These are phyloP conservation scores for Gryon sp. DNA, from an alignment of 1,140 invertebrate species.

Conservation along the genomic window DNA sequence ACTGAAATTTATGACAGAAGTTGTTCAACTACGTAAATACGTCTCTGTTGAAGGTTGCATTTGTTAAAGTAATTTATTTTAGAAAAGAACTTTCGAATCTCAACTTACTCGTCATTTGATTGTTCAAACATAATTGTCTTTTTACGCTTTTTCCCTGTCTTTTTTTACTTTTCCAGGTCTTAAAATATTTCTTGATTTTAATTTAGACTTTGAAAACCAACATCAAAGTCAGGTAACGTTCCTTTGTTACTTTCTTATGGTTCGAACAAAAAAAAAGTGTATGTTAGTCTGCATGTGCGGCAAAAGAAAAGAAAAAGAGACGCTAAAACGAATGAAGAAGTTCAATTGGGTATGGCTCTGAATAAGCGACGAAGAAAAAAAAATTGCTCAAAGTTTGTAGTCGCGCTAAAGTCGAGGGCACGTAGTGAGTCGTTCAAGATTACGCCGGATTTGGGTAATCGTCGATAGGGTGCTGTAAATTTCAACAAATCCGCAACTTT, in stretches of 20 bases:
- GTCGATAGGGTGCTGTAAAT: slow-evolving; percentile 54
- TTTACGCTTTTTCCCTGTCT: neutral
- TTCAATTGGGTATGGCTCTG: slow-evolving; percentile 57
- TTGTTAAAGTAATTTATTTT: slow-evolving; percentile 41
- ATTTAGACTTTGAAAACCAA: slow-evolving; percentile 25
- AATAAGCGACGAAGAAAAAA: slow-evolving; percentile 49
- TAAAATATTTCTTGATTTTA: slow-evolving; percentile 18
- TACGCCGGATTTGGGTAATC: slow-evolving; percentile 57
- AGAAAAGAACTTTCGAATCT: slow-evolving; percentile 23
- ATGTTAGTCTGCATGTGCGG: slow-evolving; percentile 22
- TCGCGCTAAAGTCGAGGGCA: slow-evolving; percentile 56
- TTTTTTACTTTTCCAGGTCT: neutral
- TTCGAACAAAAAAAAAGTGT: slow-evolving; percentile 8
- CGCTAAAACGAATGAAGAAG: slow-evolving; percentile 53
- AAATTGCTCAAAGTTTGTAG: slow-evolving; percentile 58
- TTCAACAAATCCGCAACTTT: slow-evolving; percentile 55
- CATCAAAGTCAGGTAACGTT: slow-evolving; percentile 33
- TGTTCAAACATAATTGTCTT: neutral
- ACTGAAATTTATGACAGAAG: slow-evolving; percentile 56
- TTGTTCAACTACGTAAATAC: slow-evolving; percentile 54
- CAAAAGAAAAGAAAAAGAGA: slow-evolving; percentile 24
- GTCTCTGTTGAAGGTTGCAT: slow-evolving; percentile 41
- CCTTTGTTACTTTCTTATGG: slow-evolving; percentile 25
- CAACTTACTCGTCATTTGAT: slow-evolving; percentile 9
- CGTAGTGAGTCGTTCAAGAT: slow-evolving; percentile 58